Evolutionary conservation across 1,140 invertebrate genomes (phyloP), one percentile per base, ranked within the genome.

Genomic region (Manduca sexta): DNA sequence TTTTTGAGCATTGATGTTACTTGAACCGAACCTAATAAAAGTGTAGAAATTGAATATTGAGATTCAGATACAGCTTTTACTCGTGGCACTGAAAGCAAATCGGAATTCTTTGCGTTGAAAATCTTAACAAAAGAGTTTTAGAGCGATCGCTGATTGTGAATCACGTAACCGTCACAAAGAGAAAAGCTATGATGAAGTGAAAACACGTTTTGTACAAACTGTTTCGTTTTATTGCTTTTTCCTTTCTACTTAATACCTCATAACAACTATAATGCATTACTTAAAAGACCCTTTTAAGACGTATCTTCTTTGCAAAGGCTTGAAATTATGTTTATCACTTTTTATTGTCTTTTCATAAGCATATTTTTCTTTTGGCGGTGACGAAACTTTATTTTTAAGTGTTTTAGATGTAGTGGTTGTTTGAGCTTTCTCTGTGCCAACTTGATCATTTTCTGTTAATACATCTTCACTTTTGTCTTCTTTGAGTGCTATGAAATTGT

Each of bases 11-110:
- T 42, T 42, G 40, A 42, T 42, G 40, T 18, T 42, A 42, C 17
- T 26, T 42, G 17, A 42, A 42, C 40, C 18, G 40, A 42, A 42
- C 21, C 40, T 17, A 18, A 42, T 42, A 42, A 42, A 42, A 29
- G n/a, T 17, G 2, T 10, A 42, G 17, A 21, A 8, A 16, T 17
- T 44, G 41, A 13, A 14, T 43, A 43, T 29, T 29, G 42, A 44
- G 10, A 44, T 44, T 44, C 42, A 33, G 15, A 34, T 34, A 16
- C 8, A 33, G 26, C 7, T 33, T 21, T 44, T 33, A 30, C 14
- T 33, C 13, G 16, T 16, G 12, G 13, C 13, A 16, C 2, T 34
- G 14, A 31, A 33, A 34, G 30, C 12, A 18, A 26, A 10, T 33
- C 16, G 2, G 29, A 44, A 33, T 15, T 15, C 4, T 44, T 30